These are phyloP conservation scores for Blennius ocellaris DNA, from an alignment of 2,113 vertebrate genomes.

Conservation along the genomic window DNA sequence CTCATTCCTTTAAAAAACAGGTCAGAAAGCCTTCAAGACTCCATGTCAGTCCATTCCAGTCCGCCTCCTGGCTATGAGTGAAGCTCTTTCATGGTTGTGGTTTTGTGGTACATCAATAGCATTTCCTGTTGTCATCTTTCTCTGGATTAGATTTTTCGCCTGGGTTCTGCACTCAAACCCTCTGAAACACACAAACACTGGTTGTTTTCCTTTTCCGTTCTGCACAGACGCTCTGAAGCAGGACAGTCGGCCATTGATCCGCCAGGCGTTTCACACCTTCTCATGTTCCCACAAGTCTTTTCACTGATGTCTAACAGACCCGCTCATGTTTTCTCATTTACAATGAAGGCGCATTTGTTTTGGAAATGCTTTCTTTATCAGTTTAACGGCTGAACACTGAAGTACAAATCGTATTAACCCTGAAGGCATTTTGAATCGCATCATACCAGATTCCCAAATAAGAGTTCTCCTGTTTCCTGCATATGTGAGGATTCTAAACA, in stretches of 20 bases:
- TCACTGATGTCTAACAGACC: constrained; percentile 46
- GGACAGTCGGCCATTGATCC: constrained; percentile 66
- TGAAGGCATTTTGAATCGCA: background rate
- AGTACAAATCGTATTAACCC: background rate
- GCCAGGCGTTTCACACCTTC: constrained; percentile 67
- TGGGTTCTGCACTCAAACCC: constrained; percentile 8
- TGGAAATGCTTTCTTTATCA: constrained; percentile 5
- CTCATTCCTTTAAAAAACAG: constrained; percentile 5
- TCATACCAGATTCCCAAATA: background rate
- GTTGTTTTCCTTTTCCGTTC: constrained; percentile 45
- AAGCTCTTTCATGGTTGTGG: background rate
- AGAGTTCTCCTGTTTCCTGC: background rate
- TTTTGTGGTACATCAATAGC: constrained; percentile 9
- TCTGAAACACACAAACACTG: constrained; percentile 33
- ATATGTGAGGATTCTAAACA: background rate
- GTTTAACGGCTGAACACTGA: background rate
- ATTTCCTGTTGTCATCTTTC: constrained; percentile 23
- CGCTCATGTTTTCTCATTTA: constrained; percentile 28
- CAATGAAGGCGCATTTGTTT: constrained; percentile 15
- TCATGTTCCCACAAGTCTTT: constrained; percentile 59
- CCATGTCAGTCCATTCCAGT: constrained; percentile 1
- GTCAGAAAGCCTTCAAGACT: constrained; percentile 1
- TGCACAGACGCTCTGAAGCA: constrained; percentile 23
- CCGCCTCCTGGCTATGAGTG: constrained; percentile 7
- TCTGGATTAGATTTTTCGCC: background rate